A percentile compares a stretch with the other conserved stretches of the same genome.
Conservation (phyloP, 1,140 invertebrate species). For the Colletes gigas region DNA sequence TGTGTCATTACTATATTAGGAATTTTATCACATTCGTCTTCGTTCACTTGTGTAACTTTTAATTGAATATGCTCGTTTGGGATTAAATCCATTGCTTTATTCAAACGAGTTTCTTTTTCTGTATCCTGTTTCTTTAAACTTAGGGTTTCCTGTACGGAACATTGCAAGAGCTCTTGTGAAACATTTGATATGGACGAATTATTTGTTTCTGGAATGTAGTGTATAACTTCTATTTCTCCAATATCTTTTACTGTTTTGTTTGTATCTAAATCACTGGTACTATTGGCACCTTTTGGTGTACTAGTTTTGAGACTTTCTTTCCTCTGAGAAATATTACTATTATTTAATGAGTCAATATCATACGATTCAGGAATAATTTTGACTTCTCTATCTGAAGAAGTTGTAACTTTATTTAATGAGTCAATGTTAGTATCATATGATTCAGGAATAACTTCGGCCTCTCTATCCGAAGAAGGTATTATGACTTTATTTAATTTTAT, state of each 20-base stretch:
- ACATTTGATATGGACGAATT: not conserved
- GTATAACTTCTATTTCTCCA: not conserved
- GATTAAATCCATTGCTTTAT: not conserved
- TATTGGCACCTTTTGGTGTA: not conserved
- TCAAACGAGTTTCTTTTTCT: not conserved
- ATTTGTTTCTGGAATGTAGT: not conserved
- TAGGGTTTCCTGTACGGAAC: not conserved
- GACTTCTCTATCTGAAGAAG: too few relatives aligned
- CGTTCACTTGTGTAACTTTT: not conserved
- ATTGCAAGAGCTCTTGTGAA: too few relatives aligned
- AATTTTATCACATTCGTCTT: not conserved
- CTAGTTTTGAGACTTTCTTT: not conserved
- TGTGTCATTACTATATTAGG: not conserved
- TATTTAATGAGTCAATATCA: not conserved
- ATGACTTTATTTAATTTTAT: not conserved
- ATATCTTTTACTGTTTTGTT: not conserved
- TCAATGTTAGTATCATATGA: not conserved
- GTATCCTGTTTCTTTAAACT: not conserved
- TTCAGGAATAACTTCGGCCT: slow-evolving; percentile 18
- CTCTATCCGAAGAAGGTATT: too few relatives aligned
- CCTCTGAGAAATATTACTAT: too few relatives aligned
- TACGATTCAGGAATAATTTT: slow-evolving; percentile 25
- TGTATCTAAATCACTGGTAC: too few relatives aligned
- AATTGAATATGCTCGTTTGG: not conserved
- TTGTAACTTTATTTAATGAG: not conserved